Evolutionary conservation across 2,888 invertebrate species (phyloP), one percentile per base, ranked within the genome.

Genomic region (Cantharis flavilabris): DNA sequence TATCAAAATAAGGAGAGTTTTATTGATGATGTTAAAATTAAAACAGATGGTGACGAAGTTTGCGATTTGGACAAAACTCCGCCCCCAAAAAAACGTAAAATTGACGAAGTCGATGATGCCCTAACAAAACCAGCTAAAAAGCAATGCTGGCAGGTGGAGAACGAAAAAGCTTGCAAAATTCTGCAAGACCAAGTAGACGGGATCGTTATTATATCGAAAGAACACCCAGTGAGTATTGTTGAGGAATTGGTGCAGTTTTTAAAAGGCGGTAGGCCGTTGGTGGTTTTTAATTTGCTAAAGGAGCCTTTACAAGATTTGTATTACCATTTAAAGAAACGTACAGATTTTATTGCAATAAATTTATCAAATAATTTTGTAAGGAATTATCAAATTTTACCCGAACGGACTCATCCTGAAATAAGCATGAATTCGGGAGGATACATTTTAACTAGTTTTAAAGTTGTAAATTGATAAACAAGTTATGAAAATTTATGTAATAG

Each of bases 391-490:
- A 94, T 97, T 30, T 89, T 97, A 79, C 94, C 95, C 2, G 94
- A 96, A 81, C 91, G 99, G 87, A 98, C 98, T 16, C 99, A 99
- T 90, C 99, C 99, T 1, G 94, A 96, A 86, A 97, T 98, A 49
- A 93, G 92, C 83, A 98, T 98, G 94, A 95, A 93, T 86, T 94
- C 93, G 77, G 96, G 98, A 85, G 99, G 99, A 1, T 98, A 94
- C 88, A 89, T 99, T 79, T 89, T 99, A 81, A 93, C 94, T 80
- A 98, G 95, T 77, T 92, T 88, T 76, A 87, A 87, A 81, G 78
- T 86, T 49, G 70, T 80, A 80, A 71, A 76, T 75, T 80, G 84
- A 26, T 26, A 26, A 26, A 23, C 2, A 0, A 23, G 3, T 23
- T 23, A 23, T 23, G 23, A 81, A 80, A 77, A 77, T 79, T 76